phyloP scores from a whole-genome alignment of 2,888 invertebrate genomes.

The Erebia palarica region DNA sequence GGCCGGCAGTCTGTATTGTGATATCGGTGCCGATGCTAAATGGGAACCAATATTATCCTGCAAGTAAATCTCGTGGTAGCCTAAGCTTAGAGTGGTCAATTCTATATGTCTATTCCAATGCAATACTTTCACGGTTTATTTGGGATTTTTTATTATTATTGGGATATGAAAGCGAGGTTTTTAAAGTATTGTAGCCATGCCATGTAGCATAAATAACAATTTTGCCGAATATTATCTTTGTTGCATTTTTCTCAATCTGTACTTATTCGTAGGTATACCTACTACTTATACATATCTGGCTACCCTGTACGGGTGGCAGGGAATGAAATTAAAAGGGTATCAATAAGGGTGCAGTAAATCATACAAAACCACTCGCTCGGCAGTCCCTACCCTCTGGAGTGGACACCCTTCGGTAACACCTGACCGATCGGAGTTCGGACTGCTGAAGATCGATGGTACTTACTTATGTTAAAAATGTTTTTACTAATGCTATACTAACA shows the following conservation, averaged over 20 bases:
- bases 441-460: not conserved
- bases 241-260: not conserved
- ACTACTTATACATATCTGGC: not conserved
- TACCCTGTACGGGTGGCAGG: conserved; percentile 26
- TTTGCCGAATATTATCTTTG: not conserved
- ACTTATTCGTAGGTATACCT: not conserved
- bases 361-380: conserved; percentile 63
- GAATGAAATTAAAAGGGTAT: conserved; percentile 68
- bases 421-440: conserved; percentile 51
- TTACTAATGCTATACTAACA: not conserved
- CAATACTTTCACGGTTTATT: not conserved
- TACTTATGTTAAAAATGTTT: not conserved
- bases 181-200: not conserved
- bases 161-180: not conserved
- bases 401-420: conserved; percentile 64
- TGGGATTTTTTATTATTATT: not conserved
- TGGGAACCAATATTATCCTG: conserved; percentile 75
- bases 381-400: conserved; percentile 67
- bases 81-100: conserved; percentile 44
- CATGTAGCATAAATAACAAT: no score
- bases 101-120: conserved; percentile 24
- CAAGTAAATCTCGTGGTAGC: conserved; percentile 69
- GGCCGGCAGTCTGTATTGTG: conserved; percentile 81
- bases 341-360: conserved; percentile 74
- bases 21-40: conserved; percentile 79